Conservation (phyloP, 2,888 invertebrate genomes). For the Ectemnius lituratus region DNA sequence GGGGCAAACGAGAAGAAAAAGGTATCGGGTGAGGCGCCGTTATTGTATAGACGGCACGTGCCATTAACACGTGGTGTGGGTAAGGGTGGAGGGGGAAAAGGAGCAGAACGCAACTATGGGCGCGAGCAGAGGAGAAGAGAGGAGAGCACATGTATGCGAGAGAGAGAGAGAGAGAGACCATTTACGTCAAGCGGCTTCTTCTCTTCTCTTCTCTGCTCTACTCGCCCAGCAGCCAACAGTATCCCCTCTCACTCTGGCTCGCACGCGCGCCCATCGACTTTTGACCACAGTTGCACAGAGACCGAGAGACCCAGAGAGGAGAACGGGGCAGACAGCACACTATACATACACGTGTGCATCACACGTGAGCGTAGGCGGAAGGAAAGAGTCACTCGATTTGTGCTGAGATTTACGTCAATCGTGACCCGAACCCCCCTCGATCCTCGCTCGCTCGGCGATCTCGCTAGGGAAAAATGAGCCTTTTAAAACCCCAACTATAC, state of each 20-base stretch:
- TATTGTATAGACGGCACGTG: constrained; percentile 31
- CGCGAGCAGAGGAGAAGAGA: neutral
- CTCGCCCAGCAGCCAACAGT: neutral
- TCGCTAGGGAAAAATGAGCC: too few species aligned
- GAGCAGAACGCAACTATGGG: neutral
- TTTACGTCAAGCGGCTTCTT: constrained; percentile 6
- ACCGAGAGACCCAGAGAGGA: too few species aligned
- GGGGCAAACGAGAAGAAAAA: too few species aligned
- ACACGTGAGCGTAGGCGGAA: constrained; percentile 59
- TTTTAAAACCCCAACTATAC: too few species aligned
- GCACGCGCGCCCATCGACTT: constrained; percentile 26
- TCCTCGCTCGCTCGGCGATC: neutral
- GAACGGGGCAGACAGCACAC: neutral
- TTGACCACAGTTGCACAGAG: constrained; percentile 31
- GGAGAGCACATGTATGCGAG: constrained; percentile 12
- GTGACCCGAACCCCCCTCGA: constrained; percentile 42
- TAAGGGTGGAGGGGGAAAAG: neutral
- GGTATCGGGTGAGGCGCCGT: too few species aligned
- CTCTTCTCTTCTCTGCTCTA: neutral
- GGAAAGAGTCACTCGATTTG: constrained; percentile 54
- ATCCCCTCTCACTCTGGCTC: neutral
- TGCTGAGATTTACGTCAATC: constrained; percentile 58
- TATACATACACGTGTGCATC: constrained; percentile 47
- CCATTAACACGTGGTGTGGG: constrained; percentile 39
- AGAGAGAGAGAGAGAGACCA: constrained; percentile 8